Evolutionary conservation across 2,888 invertebrate genomes (phyloP).

Genomic region (Orthosia incerta): DNA sequence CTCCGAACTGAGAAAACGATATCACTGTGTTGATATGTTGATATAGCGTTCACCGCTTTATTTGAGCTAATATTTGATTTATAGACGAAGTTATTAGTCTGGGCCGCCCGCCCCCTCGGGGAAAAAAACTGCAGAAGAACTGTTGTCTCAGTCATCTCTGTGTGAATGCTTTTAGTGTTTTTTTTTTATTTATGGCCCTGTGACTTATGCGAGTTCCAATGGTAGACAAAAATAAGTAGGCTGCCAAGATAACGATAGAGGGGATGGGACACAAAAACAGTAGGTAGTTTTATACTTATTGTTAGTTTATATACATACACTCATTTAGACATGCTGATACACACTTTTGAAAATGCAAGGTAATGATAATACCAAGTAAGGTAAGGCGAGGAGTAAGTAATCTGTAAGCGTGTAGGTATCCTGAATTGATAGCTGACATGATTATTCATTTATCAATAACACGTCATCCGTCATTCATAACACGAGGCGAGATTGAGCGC

Average conservation of each 20-base stretch:
- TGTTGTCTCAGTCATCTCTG: conserved; percentile 53
- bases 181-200: conserved; percentile 52
- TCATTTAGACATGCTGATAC: background rate
- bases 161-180: conserved; percentile 60
- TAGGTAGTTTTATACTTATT: background rate
- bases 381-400: conserved; percentile 8
- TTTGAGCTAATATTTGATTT: conserved; percentile 83
- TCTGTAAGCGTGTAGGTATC: conserved; percentile 17
- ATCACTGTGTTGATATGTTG: conserved; percentile 72
- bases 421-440: conserved; percentile 40
- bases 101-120: conserved; percentile 52
- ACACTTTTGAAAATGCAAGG: conserved; percentile 2
- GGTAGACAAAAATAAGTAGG: conserved; percentile 45
- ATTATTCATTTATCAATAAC: conserved; percentile 53
- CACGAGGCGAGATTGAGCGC: conserved; percentile 33
- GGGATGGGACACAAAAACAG: conserved; percentile 21
- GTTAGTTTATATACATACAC: background rate
- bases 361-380: conserved; percentile 13
- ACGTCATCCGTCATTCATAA: conserved; percentile 66
- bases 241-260: conserved; percentile 26
- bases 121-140: conserved; percentile 64
- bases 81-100: conserved; percentile 77
- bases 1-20: conserved; percentile 66
- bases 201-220: conserved; percentile 30
- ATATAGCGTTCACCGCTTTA: conserved; percentile 76